phyloP scores from a whole-genome alignment of 2,113 vertebrate genomes.

The Eulemur macaco region DNA sequence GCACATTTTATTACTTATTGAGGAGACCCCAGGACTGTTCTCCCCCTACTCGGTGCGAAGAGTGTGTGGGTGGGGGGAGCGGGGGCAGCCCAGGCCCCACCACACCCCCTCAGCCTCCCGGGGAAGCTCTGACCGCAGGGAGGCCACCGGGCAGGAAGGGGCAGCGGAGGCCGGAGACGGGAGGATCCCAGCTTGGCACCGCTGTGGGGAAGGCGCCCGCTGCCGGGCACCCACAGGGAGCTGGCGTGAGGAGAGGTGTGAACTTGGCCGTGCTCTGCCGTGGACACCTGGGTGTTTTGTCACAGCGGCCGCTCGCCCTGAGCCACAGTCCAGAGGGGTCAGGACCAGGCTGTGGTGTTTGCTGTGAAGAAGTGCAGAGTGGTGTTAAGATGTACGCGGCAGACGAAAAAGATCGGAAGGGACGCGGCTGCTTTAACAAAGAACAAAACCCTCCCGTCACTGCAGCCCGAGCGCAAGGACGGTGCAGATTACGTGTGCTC shows the following conservation, averaged over 20 bases:
- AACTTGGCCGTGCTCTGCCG: not conserved
- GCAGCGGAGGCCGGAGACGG: not conserved
- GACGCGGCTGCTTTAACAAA: not conserved
- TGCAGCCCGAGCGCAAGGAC: not conserved
- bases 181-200: not conserved
- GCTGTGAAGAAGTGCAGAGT: not conserved
- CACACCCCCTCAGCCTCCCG: not conserved
- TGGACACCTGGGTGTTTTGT: not conserved
- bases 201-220: not conserved
- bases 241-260: not conserved
- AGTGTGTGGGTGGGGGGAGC: no score
- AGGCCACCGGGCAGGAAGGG: not conserved
- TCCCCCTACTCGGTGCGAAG: not conserved
- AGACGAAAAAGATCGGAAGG: not conserved
- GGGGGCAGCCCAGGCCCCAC: not conserved
- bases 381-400: no score
- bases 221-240: not conserved
- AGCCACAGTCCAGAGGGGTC: not conserved
- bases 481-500: not conserved
- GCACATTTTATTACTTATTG: not conserved
- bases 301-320: not conserved
- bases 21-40: not conserved
- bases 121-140: not conserved
- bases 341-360: not conserved
- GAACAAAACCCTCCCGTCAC: not conserved